Evolutionary conservation across 2,113 vertebrate species (phyloP), one percentile per base, ranked within the genome.

Genomic region (Phylloscopus whistleri): DNA sequence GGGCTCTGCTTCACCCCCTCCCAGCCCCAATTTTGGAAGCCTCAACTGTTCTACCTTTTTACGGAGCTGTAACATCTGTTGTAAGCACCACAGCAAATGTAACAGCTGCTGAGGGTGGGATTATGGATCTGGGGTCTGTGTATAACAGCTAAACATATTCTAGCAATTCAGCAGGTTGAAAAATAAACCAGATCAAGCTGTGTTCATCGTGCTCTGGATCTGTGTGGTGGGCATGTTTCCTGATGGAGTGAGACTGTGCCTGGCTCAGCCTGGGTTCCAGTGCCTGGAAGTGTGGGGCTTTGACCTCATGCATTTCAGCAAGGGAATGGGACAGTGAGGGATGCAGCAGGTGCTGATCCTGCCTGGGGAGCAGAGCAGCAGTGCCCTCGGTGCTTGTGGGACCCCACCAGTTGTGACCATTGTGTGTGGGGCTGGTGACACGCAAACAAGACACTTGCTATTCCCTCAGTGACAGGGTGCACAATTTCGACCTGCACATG

Each of bases 71-170:
- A 87, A 73, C 68, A 76, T 85, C 79, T 84, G 80, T 68, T 94
- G 70, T 66, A 68, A 87, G 75, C 58, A 81, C 22, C 37, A 14
- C 75, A 39, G 76, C 6, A 8, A 48, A 37, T 8, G 8, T 35
- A 72, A 68, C 92, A 94, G 95, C 92, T 96, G 92, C 76, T 39
- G 78, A 58, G 58, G 59, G 67, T 20, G 46, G 89, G 70, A 89
- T 95, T 91, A 69, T 79, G 75, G 91, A 87, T 76, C 72, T 66
- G 74, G 22, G 66, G 37, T 84, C 78, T 35, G 14, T 13, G 63
- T 63, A 6, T 76, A 74, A 77, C 89, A 89, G 82, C 87, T 80
- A 66, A 93, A 68, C 78, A 53, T 90, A 74, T 91, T 90, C 68
- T 56, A 66, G 75, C 52, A 55, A 55, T 94, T 91, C 75, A 73